Conservation (phyloP, 2,113 vertebrate genomes). For the Onychostoma macrolepis region DNA sequence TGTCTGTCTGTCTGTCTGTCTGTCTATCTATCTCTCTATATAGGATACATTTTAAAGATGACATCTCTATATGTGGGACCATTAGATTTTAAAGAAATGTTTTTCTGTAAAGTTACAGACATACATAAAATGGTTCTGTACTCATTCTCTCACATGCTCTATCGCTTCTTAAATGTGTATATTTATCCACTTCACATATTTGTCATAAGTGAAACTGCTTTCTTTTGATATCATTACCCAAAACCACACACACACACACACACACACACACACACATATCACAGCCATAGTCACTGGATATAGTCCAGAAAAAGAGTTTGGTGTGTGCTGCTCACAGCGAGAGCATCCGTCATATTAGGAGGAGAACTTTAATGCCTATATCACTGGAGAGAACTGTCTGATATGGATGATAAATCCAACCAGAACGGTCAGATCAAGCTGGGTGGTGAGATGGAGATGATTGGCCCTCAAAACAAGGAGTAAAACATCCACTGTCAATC, state of each 20-base stretch:
- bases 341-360: conserved; percentile 59
- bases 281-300: background rate
- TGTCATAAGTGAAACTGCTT: background rate
- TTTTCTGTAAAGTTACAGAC: background rate
- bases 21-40: background rate
- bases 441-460: conserved; percentile 19
- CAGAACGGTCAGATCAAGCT: conserved; percentile 29
- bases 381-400: conserved; percentile 36
- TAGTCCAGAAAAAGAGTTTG: background rate
- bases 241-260: background rate
- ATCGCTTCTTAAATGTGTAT: background rate
- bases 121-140: background rate
- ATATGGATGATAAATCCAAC: conserved; percentile 27
- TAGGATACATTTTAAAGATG: too few relatives aligned
- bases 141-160: background rate
- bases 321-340: conserved; percentile 53
- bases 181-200: background rate
- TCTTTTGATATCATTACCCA: background rate
- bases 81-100: background rate
- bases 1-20: background rate
- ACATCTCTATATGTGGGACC: background rate
- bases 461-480: conserved; percentile 7
- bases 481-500: conserved; percentile 13
- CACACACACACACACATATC: too few relatives aligned
- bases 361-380: conserved; percentile 31